Percentiles rank a stretch among this genome's conserved stretches.
Evolutionary conservation across 1,140 invertebrate genomes (phyloP).

Genomic region (Pygmarrhopalites habei): DNA sequence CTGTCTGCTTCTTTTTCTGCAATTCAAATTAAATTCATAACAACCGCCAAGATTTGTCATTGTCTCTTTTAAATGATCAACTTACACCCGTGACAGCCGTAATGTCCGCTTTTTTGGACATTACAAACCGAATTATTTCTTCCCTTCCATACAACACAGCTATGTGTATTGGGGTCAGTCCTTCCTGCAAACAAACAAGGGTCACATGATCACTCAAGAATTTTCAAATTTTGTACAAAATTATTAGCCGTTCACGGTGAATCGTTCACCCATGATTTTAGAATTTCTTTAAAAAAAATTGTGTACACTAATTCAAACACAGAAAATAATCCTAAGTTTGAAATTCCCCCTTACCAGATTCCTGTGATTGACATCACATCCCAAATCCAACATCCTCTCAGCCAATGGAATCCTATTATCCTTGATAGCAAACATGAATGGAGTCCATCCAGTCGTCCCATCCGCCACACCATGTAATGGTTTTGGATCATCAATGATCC

Average conservation of each 20-base stretch:
- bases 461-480: conserved; percentile 71
- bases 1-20: conserved; percentile 64
- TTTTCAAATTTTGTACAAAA: no score
- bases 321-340: no score
- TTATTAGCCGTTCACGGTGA: no score
- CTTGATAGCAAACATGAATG: conserved; percentile 88
- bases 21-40: no score
- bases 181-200: conserved; percentile 28
- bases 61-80: no score
- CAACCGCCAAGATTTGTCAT: no score
- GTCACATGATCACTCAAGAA: no score
- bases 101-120: conserved; percentile 83
- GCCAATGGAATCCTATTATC: conserved; percentile 86
- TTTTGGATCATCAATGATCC: conserved; percentile 61
- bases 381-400: conserved; percentile 83
- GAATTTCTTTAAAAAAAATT: no score
- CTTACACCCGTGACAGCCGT: conserved; percentile 86
- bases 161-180: conserved; percentile 66
- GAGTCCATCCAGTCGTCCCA: conserved; percentile 79
- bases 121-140: conserved; percentile 83
- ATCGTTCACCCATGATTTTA: no score
- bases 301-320: no score
- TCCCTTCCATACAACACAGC: conserved; percentile 88
- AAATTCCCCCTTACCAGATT: conserved; percentile 64
- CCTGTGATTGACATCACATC: conserved; percentile 78